phyloP scores from a whole-genome alignment of 2,113 vertebrate genomes.

The Muscicapa adusta region DNA sequence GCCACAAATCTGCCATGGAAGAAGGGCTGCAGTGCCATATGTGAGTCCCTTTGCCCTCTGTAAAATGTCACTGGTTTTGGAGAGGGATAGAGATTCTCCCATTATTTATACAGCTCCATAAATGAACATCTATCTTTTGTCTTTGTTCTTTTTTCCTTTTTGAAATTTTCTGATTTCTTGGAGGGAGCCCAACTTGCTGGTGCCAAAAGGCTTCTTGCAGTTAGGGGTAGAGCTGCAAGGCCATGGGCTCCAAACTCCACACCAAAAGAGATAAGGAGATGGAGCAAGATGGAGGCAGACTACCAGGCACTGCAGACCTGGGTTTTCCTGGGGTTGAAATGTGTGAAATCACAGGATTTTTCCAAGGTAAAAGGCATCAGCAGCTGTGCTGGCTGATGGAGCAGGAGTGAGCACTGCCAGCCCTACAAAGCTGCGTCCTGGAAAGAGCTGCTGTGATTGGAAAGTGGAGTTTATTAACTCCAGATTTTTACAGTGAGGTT shows the following conservation, averaged over 20 bases:
- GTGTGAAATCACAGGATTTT: background rate
- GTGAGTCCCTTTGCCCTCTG: background rate
- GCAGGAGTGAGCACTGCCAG: background rate
- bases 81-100: background rate
- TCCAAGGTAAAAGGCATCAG: background rate
- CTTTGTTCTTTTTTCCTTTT: background rate
- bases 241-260: rapidly evolving
- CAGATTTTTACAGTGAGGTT: background rate
- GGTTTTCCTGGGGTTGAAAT: background rate
- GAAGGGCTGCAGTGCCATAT: background rate
- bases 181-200: background rate
- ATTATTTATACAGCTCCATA: background rate
- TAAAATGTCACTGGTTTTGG: background rate
- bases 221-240: background rate
- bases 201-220: background rate
- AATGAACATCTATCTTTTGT: background rate
- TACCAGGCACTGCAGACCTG: background rate
- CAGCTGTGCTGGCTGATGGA: background rate
- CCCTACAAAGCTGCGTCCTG: background rate
- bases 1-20: background rate
- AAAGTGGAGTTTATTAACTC: conserved; percentile 29
- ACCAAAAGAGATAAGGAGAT: background rate
- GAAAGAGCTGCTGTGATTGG: background rate
- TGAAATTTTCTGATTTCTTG: background rate
- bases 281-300: background rate